Base-by-base conservation (phyloP, 2,888 invertebrate species). In the Cremastobaeus sp. region DNA sequence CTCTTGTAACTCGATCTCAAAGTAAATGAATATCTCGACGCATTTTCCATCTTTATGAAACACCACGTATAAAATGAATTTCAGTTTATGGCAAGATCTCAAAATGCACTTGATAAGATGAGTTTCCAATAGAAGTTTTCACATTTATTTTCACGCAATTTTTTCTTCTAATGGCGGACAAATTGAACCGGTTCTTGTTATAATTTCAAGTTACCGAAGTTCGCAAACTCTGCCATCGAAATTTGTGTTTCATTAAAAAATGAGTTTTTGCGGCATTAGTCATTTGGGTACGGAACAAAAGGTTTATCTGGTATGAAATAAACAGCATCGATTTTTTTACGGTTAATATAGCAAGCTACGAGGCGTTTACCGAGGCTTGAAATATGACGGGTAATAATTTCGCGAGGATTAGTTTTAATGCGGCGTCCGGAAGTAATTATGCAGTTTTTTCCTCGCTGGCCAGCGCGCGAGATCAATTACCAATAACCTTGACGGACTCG, bases 1-100 rank as follows among this genome's bases (percentile, higher is more conserved):
- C 69, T 70, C 69, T 41, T 62, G 69, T 62, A 70, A 70, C 69
- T 69, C 47, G 69, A 70, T 70, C 48, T 55, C 39, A 70, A 68
- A 60, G 60, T 69, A 60, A 69, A 60, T 60, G 60, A 69, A 69
- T 68, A 68, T 60, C 47, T 54, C 39, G 18, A 59, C 50, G 54
- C 60, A 60, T 52, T 60, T 68, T 68, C 28, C 59, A 68, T 68
- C 68, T 68, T 68, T 68, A 68, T 68, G 55, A 68, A 59, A 68
- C 57, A 66, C 43, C 43, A 68, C 21, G 34, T 50, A 41, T 50
- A 68, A 52, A 68, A 59, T 25, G 43, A 59, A 59, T 68, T 68
- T 68, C 30, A 52, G 60, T 69, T 60, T 60, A 60, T 59, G 25
- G 50, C 32, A 11, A 48, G 18, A 32, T 54, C 39, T 48, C 45